Percentiles rank a stretch among this genome's conserved stretches.
phyloP scores from a whole-genome alignment of 2,797 vertebrate genomes.

The Acanthurus tractus region DNA sequence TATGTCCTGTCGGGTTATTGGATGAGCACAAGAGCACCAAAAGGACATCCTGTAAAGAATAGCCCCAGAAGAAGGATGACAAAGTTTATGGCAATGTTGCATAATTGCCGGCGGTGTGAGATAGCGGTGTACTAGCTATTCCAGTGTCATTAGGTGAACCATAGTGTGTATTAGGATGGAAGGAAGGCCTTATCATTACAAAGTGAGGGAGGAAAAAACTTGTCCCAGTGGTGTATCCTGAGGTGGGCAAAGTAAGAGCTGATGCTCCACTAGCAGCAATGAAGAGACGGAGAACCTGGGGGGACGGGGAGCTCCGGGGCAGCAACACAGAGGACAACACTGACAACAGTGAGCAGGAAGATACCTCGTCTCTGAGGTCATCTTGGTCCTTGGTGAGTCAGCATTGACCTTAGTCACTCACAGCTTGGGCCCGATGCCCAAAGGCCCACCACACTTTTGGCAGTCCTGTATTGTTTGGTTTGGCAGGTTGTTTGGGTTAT shows the following conservation, averaged over 20 bases:
- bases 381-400: slow-evolving; percentile 85
- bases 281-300: slow-evolving; percentile 71
- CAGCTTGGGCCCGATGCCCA: slow-evolving; percentile 13
- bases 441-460: slow-evolving; percentile 5
- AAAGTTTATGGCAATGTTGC: slow-evolving; percentile 64
- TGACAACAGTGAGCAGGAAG: slow-evolving; percentile 76
- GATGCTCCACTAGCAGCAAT: slow-evolving; percentile 48
- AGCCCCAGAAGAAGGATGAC: slow-evolving; percentile 26
- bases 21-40: slow-evolving; percentile 28
- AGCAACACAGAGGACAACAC: slow-evolving; percentile 74
- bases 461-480: slow-evolving; percentile 37
- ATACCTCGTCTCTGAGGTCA: slow-evolving; percentile 61
- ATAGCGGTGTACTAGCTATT: slow-evolving; percentile 49
- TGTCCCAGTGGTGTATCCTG: slow-evolving; percentile 49
- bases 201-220: slow-evolving; percentile 27
- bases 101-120: slow-evolving; percentile 28
- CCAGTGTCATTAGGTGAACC: slow-evolving; percentile 46
- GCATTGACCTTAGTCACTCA: slow-evolving; percentile 11
- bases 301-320: slow-evolving; percentile 52
- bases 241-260: slow-evolving; percentile 27
- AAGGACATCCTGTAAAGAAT: slow-evolving; percentile 36
- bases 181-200: slow-evolving; percentile 29
- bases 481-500: slow-evolving; percentile 19
- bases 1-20: slow-evolving; percentile 61
- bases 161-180: slow-evolving; percentile 60